These are phyloP conservation scores for Ceratitis capitata DNA, from an alignment of 1,140 invertebrate genomes.

Conservation along the genomic window DNA sequence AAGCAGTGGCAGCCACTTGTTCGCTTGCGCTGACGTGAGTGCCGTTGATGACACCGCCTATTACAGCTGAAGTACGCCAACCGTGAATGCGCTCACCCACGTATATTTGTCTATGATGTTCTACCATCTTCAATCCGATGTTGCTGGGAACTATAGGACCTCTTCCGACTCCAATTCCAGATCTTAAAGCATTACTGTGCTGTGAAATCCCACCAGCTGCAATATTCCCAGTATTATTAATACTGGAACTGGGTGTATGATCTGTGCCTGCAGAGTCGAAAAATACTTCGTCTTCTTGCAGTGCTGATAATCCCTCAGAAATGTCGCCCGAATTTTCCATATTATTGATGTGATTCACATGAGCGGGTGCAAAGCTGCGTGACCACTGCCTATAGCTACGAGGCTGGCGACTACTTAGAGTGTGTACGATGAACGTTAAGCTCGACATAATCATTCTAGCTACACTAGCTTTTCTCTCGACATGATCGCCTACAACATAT, in stretches of 20 bases:
- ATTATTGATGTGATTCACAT: conserved; percentile 49
- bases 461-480: conserved; percentile 70
- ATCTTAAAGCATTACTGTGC: background rate
- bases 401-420: conserved; percentile 67
- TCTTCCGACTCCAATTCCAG: conserved; percentile 44
- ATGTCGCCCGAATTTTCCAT: conserved; percentile 42
- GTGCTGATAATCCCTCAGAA: conserved; percentile 49
- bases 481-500: conserved; percentile 51
- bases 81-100: conserved; percentile 49
- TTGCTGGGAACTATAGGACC: background rate
- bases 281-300: conserved; percentile 59
- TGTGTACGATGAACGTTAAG: conserved; percentile 68
- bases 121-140: conserved; percentile 16
- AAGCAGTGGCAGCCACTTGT: background rate
- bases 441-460: conserved; percentile 70
- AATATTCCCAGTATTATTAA: background rate
- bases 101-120: conserved; percentile 43
- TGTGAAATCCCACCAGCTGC: background rate
- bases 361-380: conserved; percentile 68
- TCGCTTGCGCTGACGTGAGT: background rate
- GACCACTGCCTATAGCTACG: conserved; percentile 67
- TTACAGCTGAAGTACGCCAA: conserved; percentile 57
- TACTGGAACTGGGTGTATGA: background rate
- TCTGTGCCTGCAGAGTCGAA: conserved; percentile 53
- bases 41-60: background rate